A percentile compares a stretch with the other conserved stretches of the same genome.
Evolutionary conservation across 2,113 vertebrate species (phyloP).

Genomic region (Gallinago jamesoni): DNA sequence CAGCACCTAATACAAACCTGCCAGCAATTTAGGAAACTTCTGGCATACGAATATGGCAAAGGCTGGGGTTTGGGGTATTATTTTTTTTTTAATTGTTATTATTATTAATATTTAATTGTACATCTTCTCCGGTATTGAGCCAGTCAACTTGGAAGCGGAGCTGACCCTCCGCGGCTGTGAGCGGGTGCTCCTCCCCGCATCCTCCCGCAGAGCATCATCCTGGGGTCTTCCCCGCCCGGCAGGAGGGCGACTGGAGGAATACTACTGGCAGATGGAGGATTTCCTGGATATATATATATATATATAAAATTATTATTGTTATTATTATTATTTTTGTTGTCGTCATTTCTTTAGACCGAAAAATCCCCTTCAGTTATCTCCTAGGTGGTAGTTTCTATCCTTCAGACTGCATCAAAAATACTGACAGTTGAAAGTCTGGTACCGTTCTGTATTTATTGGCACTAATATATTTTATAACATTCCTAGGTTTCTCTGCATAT

Average conservation of each 20-base stretch:
- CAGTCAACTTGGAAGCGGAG: not conserved
- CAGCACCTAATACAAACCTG: not conserved
- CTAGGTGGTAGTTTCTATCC: constrained; percentile 29
- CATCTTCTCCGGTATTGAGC: constrained; percentile 42
- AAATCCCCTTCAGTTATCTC: constrained; percentile 9
- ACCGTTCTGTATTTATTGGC: constrained; percentile 70
- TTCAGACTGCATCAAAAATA: constrained; percentile 18
- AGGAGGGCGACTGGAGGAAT: constrained; percentile 40
- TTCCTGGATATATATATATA: constrained; percentile 24
- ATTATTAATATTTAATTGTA: constrained; percentile 21
- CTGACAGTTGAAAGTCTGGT: constrained; percentile 45
- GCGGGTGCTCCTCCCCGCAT: not conserved
- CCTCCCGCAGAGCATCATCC: not conserved
- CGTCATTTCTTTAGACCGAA: not conserved
- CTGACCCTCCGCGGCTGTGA: not conserved
- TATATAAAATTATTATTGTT: not conserved
- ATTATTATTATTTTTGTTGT: not conserved
- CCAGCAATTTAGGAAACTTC: not conserved
- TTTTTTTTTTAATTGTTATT: not conserved
- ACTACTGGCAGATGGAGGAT: constrained; percentile 67
- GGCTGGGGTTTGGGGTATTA: not conserved
- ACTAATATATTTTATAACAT: constrained; percentile 73
- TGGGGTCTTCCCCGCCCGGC: not conserved
- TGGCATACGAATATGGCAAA: not conserved
- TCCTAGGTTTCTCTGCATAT: constrained; percentile 77